Base-by-base conservation (phyloP, 1,140 invertebrate species). In the Pseudomyrmex sp. region DNA sequence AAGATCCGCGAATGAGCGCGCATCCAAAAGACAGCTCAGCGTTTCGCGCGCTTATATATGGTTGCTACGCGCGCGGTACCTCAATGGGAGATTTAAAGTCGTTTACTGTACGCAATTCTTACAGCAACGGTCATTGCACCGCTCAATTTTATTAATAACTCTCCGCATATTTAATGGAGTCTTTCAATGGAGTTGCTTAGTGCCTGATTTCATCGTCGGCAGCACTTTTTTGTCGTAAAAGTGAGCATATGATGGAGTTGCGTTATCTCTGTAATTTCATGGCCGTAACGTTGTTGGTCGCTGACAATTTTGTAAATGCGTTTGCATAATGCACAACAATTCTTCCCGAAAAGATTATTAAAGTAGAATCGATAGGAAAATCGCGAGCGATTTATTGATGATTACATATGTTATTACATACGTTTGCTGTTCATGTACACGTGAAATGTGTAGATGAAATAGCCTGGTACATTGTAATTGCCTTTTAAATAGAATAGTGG, bases 201-300 rank as follows among this genome's bases (percentile, higher is more conserved):
- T 35, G 48, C 12, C 26, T 50, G 35, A 79, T 79, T 79, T 79
- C 76, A 79, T 79, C 63, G 76, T 20, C 52, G 18, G n/a, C 10
- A 69, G 13, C 35, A 15, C 12, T 2, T 58, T 2, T 54, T 54
- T 13, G 12, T 12, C 50, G 18, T 56, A n/a, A 52, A 56, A 68
- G 56, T 62, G 35, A 44, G 20, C 18, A 18, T 66, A 65, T 65
- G 9, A 20, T 18, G 10, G 20, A 52, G 26, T 69, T 69, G 35
- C 65, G 10, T 79, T 69, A 79, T 79, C 52, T 18, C 0, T n/a
- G 65, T 59, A 70, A 79, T 79, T 79, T 79, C 65, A 69, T 20
- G 76, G 20, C 54, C 54, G 52, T 79, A 79, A 58, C 69, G 35
- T 35, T 35, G 18, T 68, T 35, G 52, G 23, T 18, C 52, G 23